Conservation (phyloP, 2,888 invertebrate species). For the Brachycybe producta region DNA sequence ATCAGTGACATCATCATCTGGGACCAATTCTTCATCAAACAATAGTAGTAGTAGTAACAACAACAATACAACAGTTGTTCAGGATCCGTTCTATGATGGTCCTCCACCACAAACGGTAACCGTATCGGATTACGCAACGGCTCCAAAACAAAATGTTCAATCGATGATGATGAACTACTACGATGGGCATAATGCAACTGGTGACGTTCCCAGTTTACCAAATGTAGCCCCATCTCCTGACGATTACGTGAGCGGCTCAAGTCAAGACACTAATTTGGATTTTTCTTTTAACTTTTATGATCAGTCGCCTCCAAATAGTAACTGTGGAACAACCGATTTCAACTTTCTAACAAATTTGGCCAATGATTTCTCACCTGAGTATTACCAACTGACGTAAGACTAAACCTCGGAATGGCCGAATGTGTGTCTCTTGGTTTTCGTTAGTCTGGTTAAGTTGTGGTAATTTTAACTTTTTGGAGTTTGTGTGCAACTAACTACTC, state of each 20-base stretch:
- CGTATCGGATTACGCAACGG: slow-evolving; percentile 19
- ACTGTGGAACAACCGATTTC: slow-evolving; percentile 49
- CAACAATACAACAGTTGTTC: slow-evolving; percentile 7
- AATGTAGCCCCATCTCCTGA: slow-evolving; percentile 19
- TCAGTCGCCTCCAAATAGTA: slow-evolving; percentile 19
- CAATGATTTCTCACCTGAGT: slow-evolving; percentile 84
- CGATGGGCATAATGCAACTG: slow-evolving; percentile 9
- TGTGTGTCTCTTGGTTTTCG: no score
- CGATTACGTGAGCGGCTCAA: slow-evolving; percentile 19
- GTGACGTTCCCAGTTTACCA: slow-evolving; percentile 16
- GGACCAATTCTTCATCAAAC: slow-evolving; percentile 1
- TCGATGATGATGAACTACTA: slow-evolving; percentile 9
- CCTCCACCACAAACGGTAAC: slow-evolving; percentile 6
- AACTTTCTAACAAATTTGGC: slow-evolving; percentile 84
- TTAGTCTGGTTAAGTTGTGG: no score
- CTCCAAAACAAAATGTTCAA: slow-evolving; percentile 18
- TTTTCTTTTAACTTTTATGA: slow-evolving; percentile 25
- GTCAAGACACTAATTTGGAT: slow-evolving; percentile 22
- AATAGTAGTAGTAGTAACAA: background rate
- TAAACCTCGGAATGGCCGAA: no score
- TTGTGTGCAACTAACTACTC: no score
- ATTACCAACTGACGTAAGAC: slow-evolving; percentile 63
- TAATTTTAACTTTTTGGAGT: no score
- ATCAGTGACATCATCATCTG: slow-evolving; percentile 27
- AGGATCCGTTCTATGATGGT: slow-evolving; percentile 18